phyloP scores from a whole-genome alignment of 2,888 invertebrate species.

The Alsophila aescularia region DNA sequence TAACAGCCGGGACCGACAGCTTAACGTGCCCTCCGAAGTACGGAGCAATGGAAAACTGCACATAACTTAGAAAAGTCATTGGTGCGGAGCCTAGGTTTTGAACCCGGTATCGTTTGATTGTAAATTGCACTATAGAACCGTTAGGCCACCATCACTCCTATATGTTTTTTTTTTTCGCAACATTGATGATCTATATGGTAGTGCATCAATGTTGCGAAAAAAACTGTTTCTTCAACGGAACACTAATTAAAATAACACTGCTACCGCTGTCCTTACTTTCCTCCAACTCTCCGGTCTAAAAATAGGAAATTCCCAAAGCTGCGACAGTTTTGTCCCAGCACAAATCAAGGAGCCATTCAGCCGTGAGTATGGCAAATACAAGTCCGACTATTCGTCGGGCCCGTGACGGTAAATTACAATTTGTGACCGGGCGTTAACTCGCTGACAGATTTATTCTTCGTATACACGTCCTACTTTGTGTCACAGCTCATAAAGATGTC shows the following conservation, averaged over 20 bases:
- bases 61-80: too few relatives aligned
- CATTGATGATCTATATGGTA: too few relatives aligned
- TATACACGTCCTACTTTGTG: conserved; percentile 75
- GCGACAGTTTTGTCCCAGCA: conserved; percentile 12
- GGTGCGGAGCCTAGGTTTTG: too few relatives aligned
- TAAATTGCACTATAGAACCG: too few relatives aligned
- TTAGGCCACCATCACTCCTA: too few relatives aligned
- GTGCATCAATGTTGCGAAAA: too few relatives aligned
- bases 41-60: too few relatives aligned
- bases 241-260: background rate
- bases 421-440: conserved; percentile 73
- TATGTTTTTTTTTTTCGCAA: too few relatives aligned
- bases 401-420: conserved; percentile 75
- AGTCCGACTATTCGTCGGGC: conserved; percentile 56
- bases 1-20: too few relatives aligned
- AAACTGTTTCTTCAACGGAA: background rate
- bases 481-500: conserved; percentile 80
- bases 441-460: conserved; percentile 77
- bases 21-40: too few relatives aligned
- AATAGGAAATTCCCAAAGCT: conserved; percentile 16
- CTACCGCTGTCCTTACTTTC: background rate
- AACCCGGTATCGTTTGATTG: too few relatives aligned
- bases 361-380: conserved; percentile 30
- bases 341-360: conserved; percentile 24
- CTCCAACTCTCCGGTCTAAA: background rate